Percentiles rank a stretch among this genome's conserved stretches.
phyloP scores from a whole-genome alignment of 2,888 invertebrate genomes.

The Acanthosoma haemorrhoidale region DNA sequence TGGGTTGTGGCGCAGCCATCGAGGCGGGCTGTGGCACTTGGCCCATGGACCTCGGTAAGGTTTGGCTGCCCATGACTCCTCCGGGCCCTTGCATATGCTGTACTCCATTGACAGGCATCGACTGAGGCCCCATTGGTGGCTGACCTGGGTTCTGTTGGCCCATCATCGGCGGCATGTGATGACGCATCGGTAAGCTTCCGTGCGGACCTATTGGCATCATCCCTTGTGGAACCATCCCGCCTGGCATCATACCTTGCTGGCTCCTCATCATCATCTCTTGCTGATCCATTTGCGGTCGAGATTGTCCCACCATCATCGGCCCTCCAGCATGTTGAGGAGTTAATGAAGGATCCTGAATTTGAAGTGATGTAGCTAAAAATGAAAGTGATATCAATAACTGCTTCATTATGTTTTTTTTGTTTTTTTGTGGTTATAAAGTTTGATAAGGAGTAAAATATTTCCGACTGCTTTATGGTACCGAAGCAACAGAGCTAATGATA shows the following conservation, averaged over 20 bases:
- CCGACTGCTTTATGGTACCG: too few species aligned
- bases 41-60: conserved; percentile 34
- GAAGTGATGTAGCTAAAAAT: neutral
- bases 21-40: conserved; percentile 40
- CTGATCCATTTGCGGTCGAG: conserved; percentile 21
- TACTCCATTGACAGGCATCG: neutral
- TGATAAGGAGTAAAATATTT: too few species aligned
- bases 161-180: conserved; percentile 22
- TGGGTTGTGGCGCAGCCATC: neutral
- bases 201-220: conserved; percentile 23
- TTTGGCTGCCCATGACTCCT: neutral
- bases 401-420: too few species aligned
- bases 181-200: conserved; percentile 23
- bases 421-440: too few species aligned
- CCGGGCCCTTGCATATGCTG: conserved; percentile 8
- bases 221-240: conserved; percentile 23
- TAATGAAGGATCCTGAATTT: neutral
- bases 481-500: too few species aligned
- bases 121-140: conserved; percentile 41
- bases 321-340: neutral
- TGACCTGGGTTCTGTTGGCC: conserved; percentile 39
- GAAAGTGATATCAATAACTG: too few species aligned
- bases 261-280: conserved; percentile 31
- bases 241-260: conserved; percentile 26
- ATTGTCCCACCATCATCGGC: conserved; percentile 26